Evolutionary conservation across 2,797 vertebrate genomes (phyloP).

Genomic region (Chelmon rostratus): DNA sequence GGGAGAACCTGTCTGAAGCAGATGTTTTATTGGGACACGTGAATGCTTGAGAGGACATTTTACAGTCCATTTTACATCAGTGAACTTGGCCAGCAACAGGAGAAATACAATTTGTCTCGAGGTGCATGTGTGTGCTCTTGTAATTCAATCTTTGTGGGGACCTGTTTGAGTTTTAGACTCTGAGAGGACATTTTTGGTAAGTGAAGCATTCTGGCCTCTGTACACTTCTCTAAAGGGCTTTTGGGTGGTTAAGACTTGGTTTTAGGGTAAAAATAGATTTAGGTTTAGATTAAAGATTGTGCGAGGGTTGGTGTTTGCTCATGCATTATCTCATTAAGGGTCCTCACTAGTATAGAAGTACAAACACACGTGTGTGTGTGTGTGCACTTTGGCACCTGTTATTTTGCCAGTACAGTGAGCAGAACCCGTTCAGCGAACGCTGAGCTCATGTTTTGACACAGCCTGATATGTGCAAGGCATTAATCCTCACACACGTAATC

Average conservation of each 20-base stretch:
- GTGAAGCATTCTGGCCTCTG: background rate
- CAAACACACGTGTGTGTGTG: background rate
- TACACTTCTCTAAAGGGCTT: background rate
- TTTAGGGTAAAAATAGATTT: background rate
- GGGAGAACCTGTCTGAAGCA: conserved; percentile 50
- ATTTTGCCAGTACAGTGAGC: conserved; percentile 31
- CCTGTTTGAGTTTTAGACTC: background rate
- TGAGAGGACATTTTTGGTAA: conserved; percentile 16
- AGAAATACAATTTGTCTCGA: conserved; percentile 19
- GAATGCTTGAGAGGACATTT: conserved; percentile 57
- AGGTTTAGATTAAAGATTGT: background rate
- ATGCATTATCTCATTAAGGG: background rate
- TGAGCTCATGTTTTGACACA: conserved; percentile 43
- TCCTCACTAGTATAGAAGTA: background rate
- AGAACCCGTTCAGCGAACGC: conserved; percentile 17
- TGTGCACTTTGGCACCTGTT: conserved; percentile 15
- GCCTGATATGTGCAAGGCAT: conserved; percentile 23
- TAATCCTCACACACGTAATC: conserved; percentile 29
- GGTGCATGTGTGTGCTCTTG: conserved; percentile 16
- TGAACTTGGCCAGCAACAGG: conserved; percentile 31
- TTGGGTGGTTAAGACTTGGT: background rate
- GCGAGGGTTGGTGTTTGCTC: background rate
- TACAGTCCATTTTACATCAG: conserved; percentile 65
- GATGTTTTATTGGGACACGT: conserved; percentile 67
- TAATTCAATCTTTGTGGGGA: background rate